phyloP scores from a whole-genome alignment of 2,113 vertebrate species.

The Dendropsophus ebraccatus region DNA sequence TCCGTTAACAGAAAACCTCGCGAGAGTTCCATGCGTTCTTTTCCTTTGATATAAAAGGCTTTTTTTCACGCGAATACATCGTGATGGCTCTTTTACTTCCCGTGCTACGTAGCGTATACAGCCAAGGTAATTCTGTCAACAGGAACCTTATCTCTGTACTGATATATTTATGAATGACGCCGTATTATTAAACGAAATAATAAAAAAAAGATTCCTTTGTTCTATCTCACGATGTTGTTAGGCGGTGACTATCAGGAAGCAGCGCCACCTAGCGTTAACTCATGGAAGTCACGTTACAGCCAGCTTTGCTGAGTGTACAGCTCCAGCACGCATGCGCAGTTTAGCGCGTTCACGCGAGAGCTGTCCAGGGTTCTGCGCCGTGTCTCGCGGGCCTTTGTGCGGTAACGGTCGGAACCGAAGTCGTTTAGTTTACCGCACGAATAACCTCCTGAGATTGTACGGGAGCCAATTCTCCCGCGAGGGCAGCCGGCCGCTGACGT shows the following conservation, averaged over 20 bases:
- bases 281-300: not conserved
- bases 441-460: no score
- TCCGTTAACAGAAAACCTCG: constrained; percentile 9
- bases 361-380: not conserved
- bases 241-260: not conserved
- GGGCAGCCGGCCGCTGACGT: no score
- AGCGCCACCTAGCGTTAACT: not conserved
- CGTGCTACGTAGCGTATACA: no score
- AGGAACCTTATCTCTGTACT: no score
- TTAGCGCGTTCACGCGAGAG: not conserved
- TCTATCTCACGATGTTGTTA: not conserved
- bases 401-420: no score
- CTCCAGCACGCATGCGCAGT: no score
- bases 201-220: not conserved
- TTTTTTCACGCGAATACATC: not conserved
- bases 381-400: no score
- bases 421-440: no score
- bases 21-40: not conserved
- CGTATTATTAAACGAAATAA: not conserved
- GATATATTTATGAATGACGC: not conserved
- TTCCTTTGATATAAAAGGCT: not conserved
- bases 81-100: not conserved
- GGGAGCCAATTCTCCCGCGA: no score
- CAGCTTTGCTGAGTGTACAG: not conserved
- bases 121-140: no score